Base-by-base conservation (phyloP, 1,140 invertebrate species). In the Stegodyphus mimosarum region DNA sequence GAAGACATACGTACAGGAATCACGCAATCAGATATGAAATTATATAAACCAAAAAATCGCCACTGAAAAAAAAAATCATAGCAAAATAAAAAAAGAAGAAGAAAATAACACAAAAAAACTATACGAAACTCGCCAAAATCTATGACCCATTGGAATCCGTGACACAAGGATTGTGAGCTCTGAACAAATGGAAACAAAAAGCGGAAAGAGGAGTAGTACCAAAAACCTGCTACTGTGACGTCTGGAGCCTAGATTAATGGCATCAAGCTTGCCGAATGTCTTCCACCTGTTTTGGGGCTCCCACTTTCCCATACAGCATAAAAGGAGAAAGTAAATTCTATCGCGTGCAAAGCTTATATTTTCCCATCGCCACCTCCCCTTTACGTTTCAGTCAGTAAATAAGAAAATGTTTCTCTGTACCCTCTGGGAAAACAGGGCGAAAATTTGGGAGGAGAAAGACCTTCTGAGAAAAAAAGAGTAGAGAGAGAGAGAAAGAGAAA, bases 341-440 rank as follows among this genome's bases (percentile, higher is more conserved):
- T 83, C 60, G 80, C 80, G 80, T 83, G 80, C 70, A 48, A 72
- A 51, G 78, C 78, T 81, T 81, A 81, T 71, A 67, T 66, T 83
- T 74, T 74, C 69, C 80, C 80, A 74, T 83, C 70, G 55, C 80
- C 70, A 73, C 80, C 72, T 66, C 52, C 80, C 80, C 80, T 67
- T 73, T 51, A 83, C 66, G 70, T 63, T 81, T 49, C 52, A 81
- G 80, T 74, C 70, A 74, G 80, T 52, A 83, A 83, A 83, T 83
- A 70, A 70, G 80, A 74, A 83, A 83, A 83, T 83, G 80, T 74
- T 83, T 66, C 71, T 67, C 74, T 70, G 48, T 71, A 83, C 71
- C 80, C 71, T 67, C 15, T 33, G 72, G 71, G 80, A 33, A 33
- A 33, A 33, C 33, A 33, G 33, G 33, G 33, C 33, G 33, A 33